Base-by-base conservation (phyloP, 2,888 invertebrate species). In the Ptilodon capucinus region DNA sequence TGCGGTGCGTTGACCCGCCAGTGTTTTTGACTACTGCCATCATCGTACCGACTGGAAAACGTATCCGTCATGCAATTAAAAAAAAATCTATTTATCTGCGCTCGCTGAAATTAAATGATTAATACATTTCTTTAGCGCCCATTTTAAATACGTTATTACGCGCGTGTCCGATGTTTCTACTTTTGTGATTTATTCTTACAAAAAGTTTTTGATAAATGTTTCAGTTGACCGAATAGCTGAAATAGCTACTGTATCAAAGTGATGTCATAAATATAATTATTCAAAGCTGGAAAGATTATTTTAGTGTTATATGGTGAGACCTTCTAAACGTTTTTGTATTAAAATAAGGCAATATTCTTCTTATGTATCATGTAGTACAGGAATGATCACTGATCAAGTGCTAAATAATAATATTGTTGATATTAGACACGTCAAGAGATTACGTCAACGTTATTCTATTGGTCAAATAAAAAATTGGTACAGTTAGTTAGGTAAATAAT, bases 1-100 rank as follows among this genome's bases (percentile, higher is more conserved):
- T 67, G 40, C 61, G 71, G 89, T 76, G 74, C 90, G 72, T 81
- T 88, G 90, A 89, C 89, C 90, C 71, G 73, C 65, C 60, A 55
- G 62, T 89, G 88, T 90, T 91, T 90, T 89, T 86, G 85, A 83
- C 83, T 81, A 82, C 62, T 61, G 63, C 57, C 59, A 65, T 71
- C 71, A 71, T 64, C 68, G 67, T 69, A 54, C 64, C 32, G 14
- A 13, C 32, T n/a, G 17, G 5, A 60, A 65, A 62, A 55, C 61
- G 58, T 64, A 73, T 74, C 69, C 62, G 68, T 75, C 77, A 74
- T 76, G 71, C 68, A 75, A 71, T 71, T 64, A 68, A 60, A 68
- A 60, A 73, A 64, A 64, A 71, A 69, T 57, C 64, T 66, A 78
- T 78, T 78, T 73, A 76, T 81, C 71, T 68, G 63, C 68, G 66